Evolutionary conservation across 2,888 invertebrate species (phyloP).

Genomic region (Theodoxus fluviatilis): DNA sequence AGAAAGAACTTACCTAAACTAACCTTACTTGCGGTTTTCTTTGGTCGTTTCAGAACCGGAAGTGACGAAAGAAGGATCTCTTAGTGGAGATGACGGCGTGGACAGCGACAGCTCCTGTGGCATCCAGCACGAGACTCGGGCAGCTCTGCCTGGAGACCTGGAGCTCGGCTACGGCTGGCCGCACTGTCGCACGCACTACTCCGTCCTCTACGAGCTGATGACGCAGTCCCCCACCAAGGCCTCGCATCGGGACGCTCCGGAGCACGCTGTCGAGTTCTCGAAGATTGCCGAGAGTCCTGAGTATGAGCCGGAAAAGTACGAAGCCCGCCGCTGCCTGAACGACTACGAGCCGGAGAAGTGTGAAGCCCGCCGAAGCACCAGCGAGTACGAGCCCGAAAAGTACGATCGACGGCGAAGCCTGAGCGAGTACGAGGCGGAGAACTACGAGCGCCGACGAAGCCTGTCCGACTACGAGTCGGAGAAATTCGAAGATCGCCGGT

Average conservation of each 20-base stretch:
- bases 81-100: slow-evolving; percentile 25
- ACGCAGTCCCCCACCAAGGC: slow-evolving; percentile 30
- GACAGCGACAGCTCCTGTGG: slow-evolving; percentile 36
- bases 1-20: slow-evolving; percentile 20
- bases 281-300: background rate
- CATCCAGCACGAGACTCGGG: slow-evolving; percentile 29
- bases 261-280: slow-evolving; percentile 26
- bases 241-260: slow-evolving; percentile 27
- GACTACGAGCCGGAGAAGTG: slow-evolving; percentile 23
- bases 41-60: background rate
- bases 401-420: no score
- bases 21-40: background rate
- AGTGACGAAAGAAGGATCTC: background rate
- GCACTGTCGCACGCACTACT: slow-evolving; percentile 31
- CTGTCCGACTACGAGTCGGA: no score
- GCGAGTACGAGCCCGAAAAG: no score
- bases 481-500: no score
- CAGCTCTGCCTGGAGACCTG: slow-evolving; percentile 31
- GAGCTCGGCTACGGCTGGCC: slow-evolving; percentile 33
- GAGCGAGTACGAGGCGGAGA: no score
- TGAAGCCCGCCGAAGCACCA: no score
- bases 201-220: slow-evolving; percentile 32
- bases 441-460: no score
- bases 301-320: background rate
- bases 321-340: slow-evolving; percentile 21